phyloP scores from a whole-genome alignment of 1,140 invertebrate species.

The Wasmannia auropunctata region DNA sequence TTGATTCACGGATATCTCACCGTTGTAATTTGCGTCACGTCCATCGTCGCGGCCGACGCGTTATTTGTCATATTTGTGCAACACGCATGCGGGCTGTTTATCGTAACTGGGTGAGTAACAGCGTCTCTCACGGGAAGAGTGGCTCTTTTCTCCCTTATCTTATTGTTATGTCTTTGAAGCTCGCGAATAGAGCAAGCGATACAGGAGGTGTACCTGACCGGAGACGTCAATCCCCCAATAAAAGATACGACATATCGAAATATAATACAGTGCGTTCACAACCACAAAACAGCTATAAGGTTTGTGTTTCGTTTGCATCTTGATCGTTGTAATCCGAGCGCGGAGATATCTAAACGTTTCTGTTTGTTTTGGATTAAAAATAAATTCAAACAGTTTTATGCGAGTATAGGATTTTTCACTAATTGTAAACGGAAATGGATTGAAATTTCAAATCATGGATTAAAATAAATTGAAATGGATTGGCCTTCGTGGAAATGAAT shows the following conservation, averaged over 20 bases:
- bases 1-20: constrained; percentile 45
- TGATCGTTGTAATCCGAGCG: not conserved
- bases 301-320: constrained; percentile 14
- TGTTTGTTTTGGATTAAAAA: not conserved
- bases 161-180: not conserved
- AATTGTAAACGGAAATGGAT: too few relatives aligned
- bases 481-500: too few relatives aligned
- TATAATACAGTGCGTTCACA: constrained; percentile 25
- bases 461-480: too few relatives aligned
- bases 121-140: not conserved
- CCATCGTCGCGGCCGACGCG: constrained; percentile 26
- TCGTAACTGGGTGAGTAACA: constrained; percentile 26
- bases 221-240: not conserved
- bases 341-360: not conserved
- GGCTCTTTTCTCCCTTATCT: not conserved
- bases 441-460: too few relatives aligned
- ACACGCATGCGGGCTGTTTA: constrained; percentile 49
- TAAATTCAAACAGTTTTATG: not conserved
- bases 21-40: constrained; percentile 26
- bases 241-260: constrained; percentile 47
- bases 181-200: constrained; percentile 36
- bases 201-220: not conserved
- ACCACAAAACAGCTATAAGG: constrained; percentile 39
- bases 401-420: not conserved
- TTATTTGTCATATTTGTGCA: constrained; percentile 47